These are phyloP conservation scores for Andrena bucephala DNA, from an alignment of 2,888 invertebrate species.

Conservation along the genomic window DNA sequence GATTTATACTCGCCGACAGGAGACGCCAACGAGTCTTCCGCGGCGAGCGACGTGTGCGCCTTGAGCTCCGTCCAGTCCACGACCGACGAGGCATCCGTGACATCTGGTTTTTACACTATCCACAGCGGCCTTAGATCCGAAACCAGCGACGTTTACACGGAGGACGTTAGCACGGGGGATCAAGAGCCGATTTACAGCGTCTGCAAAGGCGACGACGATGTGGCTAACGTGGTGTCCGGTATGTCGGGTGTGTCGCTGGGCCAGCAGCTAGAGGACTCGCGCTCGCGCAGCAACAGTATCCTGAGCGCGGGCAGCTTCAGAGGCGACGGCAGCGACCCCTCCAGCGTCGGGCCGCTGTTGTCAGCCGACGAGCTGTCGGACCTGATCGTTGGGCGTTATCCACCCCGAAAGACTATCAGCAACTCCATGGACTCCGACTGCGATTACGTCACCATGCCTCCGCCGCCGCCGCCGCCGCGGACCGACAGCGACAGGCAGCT, in stretches of 20 bases:
- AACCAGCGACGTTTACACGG: conserved; percentile 82
- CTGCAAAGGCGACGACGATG: conserved; percentile 81
- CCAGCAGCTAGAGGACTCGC: conserved; percentile 73
- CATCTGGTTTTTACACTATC: conserved; percentile 84
- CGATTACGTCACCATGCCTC: conserved; percentile 92
- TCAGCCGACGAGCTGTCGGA: conserved; percentile 94
- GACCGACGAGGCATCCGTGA: conserved; percentile 83
- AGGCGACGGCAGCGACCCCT: conserved; percentile 95
- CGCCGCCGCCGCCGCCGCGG: conserved; percentile 89
- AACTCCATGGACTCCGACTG: conserved; percentile 95
- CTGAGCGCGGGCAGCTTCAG: conserved; percentile 93
- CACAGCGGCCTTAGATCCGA: conserved; percentile 82
- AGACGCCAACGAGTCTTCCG: conserved; percentile 79
- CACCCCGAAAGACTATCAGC: conserved; percentile 91
- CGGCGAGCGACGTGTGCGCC: conserved; percentile 80
- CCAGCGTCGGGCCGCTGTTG: conserved; percentile 91
- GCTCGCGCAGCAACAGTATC: conserved; percentile 89
- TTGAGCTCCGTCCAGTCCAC: conserved; percentile 83
- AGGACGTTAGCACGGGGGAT: conserved; percentile 77
- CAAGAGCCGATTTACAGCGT: conserved; percentile 83
- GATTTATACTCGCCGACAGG: conserved; percentile 79
- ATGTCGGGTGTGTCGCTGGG: conserved; percentile 63
- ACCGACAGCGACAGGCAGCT: conserved; percentile 88
- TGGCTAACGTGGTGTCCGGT: conserved; percentile 49
- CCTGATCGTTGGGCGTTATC: conserved; percentile 93